Conservation (phyloP, 2,113 vertebrate genomes). For the Sitta europaea region DNA sequence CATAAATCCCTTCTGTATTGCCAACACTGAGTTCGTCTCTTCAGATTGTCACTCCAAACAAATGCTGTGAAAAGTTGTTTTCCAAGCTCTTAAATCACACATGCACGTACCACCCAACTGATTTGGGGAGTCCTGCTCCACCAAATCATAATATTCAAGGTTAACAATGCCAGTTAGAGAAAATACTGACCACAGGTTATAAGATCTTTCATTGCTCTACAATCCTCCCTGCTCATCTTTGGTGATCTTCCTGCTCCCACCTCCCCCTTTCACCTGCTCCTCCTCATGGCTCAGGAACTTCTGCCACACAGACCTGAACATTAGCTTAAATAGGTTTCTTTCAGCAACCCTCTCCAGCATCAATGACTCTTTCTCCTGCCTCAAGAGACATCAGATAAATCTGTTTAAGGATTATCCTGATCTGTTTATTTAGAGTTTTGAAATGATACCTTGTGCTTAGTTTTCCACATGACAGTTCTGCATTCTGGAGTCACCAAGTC, state of each 20-base stretch:
- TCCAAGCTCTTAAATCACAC: fast-evolving
- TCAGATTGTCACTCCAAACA: background rate
- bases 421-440: background rate
- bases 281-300: background rate
- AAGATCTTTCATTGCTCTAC: background rate
- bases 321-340: background rate
- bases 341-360: background rate
- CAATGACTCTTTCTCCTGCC: background rate
- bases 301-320: background rate
- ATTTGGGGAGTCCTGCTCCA: background rate
- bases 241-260: background rate
- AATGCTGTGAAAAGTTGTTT: background rate
- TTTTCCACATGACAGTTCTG: background rate
- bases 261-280: background rate
- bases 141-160: background rate
- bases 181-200: background rate
- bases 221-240: background rate
- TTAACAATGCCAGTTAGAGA: background rate
- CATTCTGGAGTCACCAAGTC: background rate
- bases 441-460: background rate
- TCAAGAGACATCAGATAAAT: background rate
- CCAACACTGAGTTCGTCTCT: background rate
- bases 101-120: background rate
- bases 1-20: background rate
- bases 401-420: background rate